Base-by-base conservation (phyloP, 2,888 invertebrate species). In the Pollenia amentaria region DNA sequence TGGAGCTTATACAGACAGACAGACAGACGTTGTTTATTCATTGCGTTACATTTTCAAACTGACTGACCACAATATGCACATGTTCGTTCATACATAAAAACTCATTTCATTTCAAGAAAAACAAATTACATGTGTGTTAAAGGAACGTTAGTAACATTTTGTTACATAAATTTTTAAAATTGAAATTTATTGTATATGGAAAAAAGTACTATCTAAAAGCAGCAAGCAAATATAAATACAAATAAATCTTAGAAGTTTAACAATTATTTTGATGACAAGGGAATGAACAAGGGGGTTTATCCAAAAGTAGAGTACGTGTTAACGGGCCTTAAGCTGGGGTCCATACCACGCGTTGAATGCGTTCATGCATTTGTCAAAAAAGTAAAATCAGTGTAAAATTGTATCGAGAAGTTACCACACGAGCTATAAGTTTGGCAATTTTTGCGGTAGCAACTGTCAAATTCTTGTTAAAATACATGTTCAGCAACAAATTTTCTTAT, bases 21-120 rank as follows among this genome's bases (percentile, higher is more conserved):
- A 29, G 29, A 29, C 29, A 29, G 12, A 76, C 14, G 12, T 46
- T 51, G 51, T 64, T 8, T 51, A 40, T 40, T 60, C 42, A 44
- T 48, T 55, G 62, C 38, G 46, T 65, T 73, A 73, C 48, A 73
- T 48, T 64, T 65, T n/a, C 46, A 57, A 65, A 76, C 16, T 51
- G 51, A 69, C 16, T 72, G 64, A 29, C 67, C 38, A 38, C n/a
- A 55, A 67, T 18, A 9, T 67, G n/a, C 38, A 44, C 46, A 64
- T 69, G 53, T 64, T 69, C 40, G n/a, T 44, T 1, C 53, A 46
- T 4, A 38, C 70, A 46, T 11, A 16, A 44, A 57, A 11, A 29
- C 38, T n/a, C n/a, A 38, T 48, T 18, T 44, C 18, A 18, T 21
- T 7, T 42, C 44, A 53, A n/a, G 42, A 44, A 12, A 69, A 29